Evolutionary conservation across 2,797 vertebrate species (phyloP), one percentile per base, ranked within the genome.

Genomic region (Crenichthys baileyi): DNA sequence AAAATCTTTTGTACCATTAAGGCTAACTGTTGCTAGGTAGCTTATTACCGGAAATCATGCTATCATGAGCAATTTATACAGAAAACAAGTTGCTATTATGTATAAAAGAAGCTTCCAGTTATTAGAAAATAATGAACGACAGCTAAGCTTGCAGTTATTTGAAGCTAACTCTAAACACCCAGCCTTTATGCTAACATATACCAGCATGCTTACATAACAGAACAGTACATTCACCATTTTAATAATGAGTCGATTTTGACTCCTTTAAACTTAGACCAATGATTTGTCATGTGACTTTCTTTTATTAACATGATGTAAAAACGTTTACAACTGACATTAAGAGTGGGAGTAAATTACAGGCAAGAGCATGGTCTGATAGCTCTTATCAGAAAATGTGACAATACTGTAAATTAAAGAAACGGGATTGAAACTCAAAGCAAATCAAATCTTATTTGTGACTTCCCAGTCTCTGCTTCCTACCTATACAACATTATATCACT

Each of bases 121-220:
- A 22, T 29, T 68, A 60, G 0, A 39, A 44, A 9, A 36, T 18
- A 53, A 9, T 12, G 26, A 2, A 31, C 24, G 20, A 8, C 5
- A 9, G 12, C 44, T 71, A 73, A 65, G 31, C 70, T 46, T 46
- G 60, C 36, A 44, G 24, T 39, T 55, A 72, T 24, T n/a, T 67
- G 31, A 60, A 41, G 22, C 70, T 65, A 78, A 12, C 20, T 53
- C 15, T 11, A 61, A 48, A 31, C 51, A n/a, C n/a, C 4, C 0
- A 48, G 24, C 5, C 41, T 70, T 55, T 12, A 39, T 5, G 65
- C n/a, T 74, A 51, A 36, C 36, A 61, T 61, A 31, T n/a, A 1
- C 29, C 41, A 74, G 24, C 60, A 68, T 75, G 73, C 68, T 67
- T 24, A 68, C 67, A 48, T 70, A 29, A 58, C 53, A 56, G 2